Base-by-base conservation (phyloP, 1,140 invertebrate genomes). In the Cyrtorhinus lividipennis region DNA sequence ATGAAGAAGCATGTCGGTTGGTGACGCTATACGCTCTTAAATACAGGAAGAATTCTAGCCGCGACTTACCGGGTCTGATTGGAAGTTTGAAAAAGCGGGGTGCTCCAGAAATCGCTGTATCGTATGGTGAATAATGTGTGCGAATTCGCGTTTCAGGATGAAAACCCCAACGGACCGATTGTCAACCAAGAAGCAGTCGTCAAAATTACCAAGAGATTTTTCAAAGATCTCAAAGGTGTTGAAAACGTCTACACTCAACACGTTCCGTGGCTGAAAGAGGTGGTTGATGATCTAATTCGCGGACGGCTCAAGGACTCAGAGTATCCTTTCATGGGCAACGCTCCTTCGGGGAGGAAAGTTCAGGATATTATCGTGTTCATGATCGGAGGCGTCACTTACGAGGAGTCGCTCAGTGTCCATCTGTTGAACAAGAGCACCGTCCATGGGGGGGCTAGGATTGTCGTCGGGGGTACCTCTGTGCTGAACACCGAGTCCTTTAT, bases 231-330 rank as follows among this genome's bases (percentile, higher is more conserved):
- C 15, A 89, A 89, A 76, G 94, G 93, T 2, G 92, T 98, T 1
- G 95, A 98, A 73, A 98, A 98, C 76, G 92, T 98, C 66, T 98
- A 95, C 71, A 96, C 94, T 0, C 94, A 98, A 72, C 94, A 98
- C 73, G 86, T 83, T 15, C 93, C 94, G 0, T 72, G 94, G 12
- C 70, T 98, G 1, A 84, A 86, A 69, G 86, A 92, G 71, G 86
- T 86, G 0, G 68, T 97, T 0, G 92, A 95, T 72, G 92, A 95
- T 72, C 75, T 95, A 3, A 81, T 92, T 3, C 93, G 89, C 72
- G 91, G 91, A 2, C 86, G 86, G 72, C 77, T 97, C 18, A 85
- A 84, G 65, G 88, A 91, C 67, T 83, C 84, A 46, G 73, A 80
- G 0, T 97, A 87, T 76, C 93, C 93, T 0, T 88, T 84, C 67